A percentile compares a stretch with the other conserved stretches of the same genome.
phyloP scores from a whole-genome alignment of 2,797 vertebrate genomes.

The Pantherophis vulpinus region DNA sequence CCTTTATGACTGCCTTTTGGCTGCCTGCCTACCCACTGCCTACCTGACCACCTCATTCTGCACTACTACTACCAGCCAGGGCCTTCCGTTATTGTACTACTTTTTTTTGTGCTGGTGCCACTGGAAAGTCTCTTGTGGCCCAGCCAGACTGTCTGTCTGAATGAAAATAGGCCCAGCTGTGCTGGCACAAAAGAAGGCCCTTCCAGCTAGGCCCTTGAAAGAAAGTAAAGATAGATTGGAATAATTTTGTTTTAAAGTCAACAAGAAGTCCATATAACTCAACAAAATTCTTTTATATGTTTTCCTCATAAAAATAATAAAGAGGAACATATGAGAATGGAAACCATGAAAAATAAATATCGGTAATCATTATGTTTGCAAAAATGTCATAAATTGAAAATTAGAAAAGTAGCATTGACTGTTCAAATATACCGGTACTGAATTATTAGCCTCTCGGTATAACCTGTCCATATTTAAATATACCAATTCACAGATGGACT shows the following conservation, averaged over 20 bases:
- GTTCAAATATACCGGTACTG: not conserved
- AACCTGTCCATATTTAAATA: not conserved
- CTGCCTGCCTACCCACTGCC: not conserved
- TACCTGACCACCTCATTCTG: not conserved
- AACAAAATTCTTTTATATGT: not conserved
- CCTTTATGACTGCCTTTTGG: not conserved
- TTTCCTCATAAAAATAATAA: not conserved
- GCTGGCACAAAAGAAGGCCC: too few relatives aligned
- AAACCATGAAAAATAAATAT: not conserved
- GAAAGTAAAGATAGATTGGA: not conserved
- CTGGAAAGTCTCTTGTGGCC: not conserved
- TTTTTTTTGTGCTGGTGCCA: not conserved
- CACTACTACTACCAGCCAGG: not conserved
- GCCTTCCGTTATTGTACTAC: not conserved
- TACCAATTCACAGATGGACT: not conserved
- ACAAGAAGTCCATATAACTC: not conserved
- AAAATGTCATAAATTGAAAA: not conserved
- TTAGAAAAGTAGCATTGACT: not conserved
- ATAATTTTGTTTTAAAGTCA: not conserved
- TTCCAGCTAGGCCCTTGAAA: not conserved
- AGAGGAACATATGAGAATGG: not conserved
- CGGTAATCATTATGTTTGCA: not conserved
- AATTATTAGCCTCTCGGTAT: not conserved
- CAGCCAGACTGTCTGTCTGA: not conserved
- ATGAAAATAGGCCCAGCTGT: not conserved